phyloP scores from a whole-genome alignment of 2,888 invertebrate genomes.

The Synanthedon tipuliformis region DNA sequence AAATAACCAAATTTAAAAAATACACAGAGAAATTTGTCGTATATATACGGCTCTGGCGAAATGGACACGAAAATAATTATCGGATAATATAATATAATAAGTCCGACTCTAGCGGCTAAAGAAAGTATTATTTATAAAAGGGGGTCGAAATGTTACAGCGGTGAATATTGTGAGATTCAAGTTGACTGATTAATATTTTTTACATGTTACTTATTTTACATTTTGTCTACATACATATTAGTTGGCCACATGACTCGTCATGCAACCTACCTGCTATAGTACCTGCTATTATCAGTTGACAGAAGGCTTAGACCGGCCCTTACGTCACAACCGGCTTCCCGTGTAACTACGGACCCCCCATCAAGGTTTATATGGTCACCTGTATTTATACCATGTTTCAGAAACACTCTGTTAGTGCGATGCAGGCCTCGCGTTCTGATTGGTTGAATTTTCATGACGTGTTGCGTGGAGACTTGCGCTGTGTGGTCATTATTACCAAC shows the following conservation, averaged over 20 bases:
- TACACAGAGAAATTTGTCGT: no score
- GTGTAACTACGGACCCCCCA: slow-evolving; percentile 45
- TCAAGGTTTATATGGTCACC: rapidly evolving
- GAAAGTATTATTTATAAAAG: no score
- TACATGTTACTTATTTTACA: no score
- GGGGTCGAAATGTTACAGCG: slow-evolving; percentile 20
- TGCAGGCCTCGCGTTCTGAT: slow-evolving; percentile 5
- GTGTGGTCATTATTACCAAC: neutral
- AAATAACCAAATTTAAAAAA: no score
- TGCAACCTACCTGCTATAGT: slow-evolving; percentile 19
- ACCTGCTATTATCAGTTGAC: slow-evolving; percentile 26
- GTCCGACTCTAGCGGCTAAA: no score
- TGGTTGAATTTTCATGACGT: neutral
- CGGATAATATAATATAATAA: no score
- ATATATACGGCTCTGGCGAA: no score
- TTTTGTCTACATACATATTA: slow-evolving; percentile 1
- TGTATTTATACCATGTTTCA: slow-evolving; percentile 20
- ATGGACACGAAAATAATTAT: no score
- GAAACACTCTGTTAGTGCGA: slow-evolving; percentile 20
- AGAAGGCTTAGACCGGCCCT: slow-evolving; percentile 30
- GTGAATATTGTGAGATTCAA: slow-evolving; percentile 4
- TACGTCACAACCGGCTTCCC: slow-evolving; percentile 34
- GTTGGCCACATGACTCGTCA: slow-evolving; percentile 9
- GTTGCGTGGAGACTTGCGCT: neutral
- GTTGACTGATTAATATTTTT: neutral